Base-by-base conservation (phyloP, 1,140 invertebrate genomes). In the Dufourea novaeangliae region DNA sequence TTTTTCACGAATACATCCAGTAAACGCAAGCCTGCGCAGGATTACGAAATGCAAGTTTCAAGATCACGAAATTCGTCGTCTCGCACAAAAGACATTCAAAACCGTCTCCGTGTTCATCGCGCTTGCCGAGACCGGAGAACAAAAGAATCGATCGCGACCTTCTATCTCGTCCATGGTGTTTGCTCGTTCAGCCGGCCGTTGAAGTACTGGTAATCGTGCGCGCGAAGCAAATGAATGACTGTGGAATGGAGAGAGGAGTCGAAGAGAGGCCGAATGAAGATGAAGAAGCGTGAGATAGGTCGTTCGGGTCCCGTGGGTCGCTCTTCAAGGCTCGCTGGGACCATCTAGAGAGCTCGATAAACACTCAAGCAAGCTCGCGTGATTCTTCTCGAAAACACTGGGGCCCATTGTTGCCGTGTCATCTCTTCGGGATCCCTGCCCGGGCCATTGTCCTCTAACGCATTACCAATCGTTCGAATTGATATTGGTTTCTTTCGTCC, bases 321-420 rank as follows among this genome's bases (percentile, higher is more conserved):
- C 85, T 84, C 86, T 87, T 83, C 86, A 79, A 59, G 20, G 44
- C 64, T 56, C 68, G 70, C 76, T 25, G 62, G 72, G 64, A 78
- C 87, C 84, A 86, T 88, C 86, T 90, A 90, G 88, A 91, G 91
- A 91, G 91, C 91, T 92, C 86, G 84, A 89, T 88, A 92, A 92
- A 92, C 90, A 91, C 91, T 92, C 86, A 69, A 90, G 72, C 77
- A 34, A 69, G 37, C 88, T 87, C 87, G 82, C 84, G 78, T 69
- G 85, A 83, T 86, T 87, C 84, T 86, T 69, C 83, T 87, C 88
- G 80, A 85, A 90, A 90, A 86, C 83, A 88, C 74, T 73, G 73
- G 79, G 79, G 64, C 34, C 74, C 85, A 87, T 90, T 91, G 88
- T 92, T 90, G 89, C 89, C 83, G 83, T 88, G 88, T 92, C 90